phyloP scores from a whole-genome alignment of 1,140 invertebrate genomes.

The Zaprionus davidi region DNA sequence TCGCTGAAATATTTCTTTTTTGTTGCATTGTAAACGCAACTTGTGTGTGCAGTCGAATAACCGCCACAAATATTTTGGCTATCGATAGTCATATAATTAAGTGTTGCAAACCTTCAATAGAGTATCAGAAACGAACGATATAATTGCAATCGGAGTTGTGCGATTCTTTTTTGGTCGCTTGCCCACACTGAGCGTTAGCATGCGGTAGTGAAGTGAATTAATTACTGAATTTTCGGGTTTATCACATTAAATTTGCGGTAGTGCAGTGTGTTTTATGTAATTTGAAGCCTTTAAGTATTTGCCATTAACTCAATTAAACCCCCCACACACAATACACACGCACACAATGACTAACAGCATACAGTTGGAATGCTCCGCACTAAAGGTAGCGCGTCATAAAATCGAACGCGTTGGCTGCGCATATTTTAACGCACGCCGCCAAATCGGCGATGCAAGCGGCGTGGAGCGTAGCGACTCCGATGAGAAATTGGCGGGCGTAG shows the following conservation, averaged over 20 bases:
- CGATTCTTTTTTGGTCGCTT: slow-evolving; percentile 40
- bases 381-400: slow-evolving; percentile 86
- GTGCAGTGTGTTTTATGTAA: slow-evolving; percentile 47
- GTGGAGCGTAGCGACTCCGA: slow-evolving; percentile 74
- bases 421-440: slow-evolving; percentile 70
- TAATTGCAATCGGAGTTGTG: slow-evolving; percentile 5
- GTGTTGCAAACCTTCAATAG: slow-evolving; percentile 17
- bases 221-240: slow-evolving; percentile 43
- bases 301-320: slow-evolving; percentile 12
- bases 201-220: slow-evolving; percentile 54
- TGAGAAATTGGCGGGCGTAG: slow-evolving; percentile 67
- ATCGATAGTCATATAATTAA: neutral
- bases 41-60: neutral
- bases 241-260: slow-evolving; percentile 44
- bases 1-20: neutral
- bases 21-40: neutral
- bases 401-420: slow-evolving; percentile 84
- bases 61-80: neutral
- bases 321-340: slow-evolving; percentile 13
- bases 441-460: slow-evolving; percentile 60
- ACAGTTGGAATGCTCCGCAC: slow-evolving; percentile 51
- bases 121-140: neutral
- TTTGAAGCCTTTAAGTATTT: slow-evolving; percentile 30
- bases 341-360: slow-evolving; percentile 54
- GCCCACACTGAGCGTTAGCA: slow-evolving; percentile 45